Evolutionary conservation across 2,113 vertebrate species (phyloP), one percentile per base, ranked within the genome.

Genomic region (Thamnophis sirtalis): DNA sequence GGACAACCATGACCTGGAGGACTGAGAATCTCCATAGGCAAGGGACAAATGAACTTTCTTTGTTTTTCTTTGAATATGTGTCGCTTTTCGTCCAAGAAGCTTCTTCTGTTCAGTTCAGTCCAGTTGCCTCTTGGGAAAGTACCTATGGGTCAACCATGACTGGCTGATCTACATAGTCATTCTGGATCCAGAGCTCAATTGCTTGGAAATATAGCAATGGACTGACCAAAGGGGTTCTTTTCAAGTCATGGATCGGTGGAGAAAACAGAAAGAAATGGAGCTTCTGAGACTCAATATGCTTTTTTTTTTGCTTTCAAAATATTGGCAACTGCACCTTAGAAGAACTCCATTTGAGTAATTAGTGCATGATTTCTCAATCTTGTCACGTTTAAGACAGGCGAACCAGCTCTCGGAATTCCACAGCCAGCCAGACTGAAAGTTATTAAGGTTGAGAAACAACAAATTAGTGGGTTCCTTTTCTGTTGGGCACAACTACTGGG

Each of bases 141-240:
- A 63, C 26, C 10, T 63, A n/a, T n/a, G 28, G 26, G 60, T n/a
- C 60, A 68, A n/a, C 11, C 11, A n/a, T 68, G 10, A 13, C 48
- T 54, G 53, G 84, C 24, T 38, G 95, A 63, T n/a, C 4, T 98
- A 97, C 98, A 94, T 97, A 97, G 95, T 94, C 55, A 51, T 98
- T 98, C 94, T 86, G 95, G 94, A n/a, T 63, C 84, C 24, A 49
- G 22, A 26, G 10, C 22, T 86, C 84, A 86, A 7, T 86, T 51
- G 84, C 11, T 86, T 86, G 84, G 43, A 26, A 26, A 50, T 28
- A 11, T 28, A 51, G 43, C 3, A 2, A 86, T 50, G 43, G 43
- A 5, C 24, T 50, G 48, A 43, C 9, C 48, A 48, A 49, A 85
- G 43, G 43, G 10, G 2, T 73, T 73, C 5, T 33, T 73, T n/a